Conservation (phyloP, 2,888 invertebrate species). For the Troides oblongomaculatus region DNA sequence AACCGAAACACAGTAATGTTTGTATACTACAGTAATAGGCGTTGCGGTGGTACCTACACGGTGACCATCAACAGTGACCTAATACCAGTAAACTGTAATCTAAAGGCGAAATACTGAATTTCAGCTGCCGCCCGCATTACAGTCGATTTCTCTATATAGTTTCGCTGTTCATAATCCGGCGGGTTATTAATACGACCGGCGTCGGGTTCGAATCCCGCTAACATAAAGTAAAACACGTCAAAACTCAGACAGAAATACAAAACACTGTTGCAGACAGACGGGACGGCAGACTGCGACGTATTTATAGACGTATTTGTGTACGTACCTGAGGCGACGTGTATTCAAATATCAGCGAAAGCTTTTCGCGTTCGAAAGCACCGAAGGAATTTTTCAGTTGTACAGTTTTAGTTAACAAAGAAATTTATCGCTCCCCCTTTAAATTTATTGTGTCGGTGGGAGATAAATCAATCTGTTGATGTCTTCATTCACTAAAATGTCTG, state of each 20-base stretch:
- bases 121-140: too few species aligned
- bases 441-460: constrained; percentile 18
- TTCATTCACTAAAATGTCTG: constrained; percentile 19
- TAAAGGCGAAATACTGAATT: too few species aligned
- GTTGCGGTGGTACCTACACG: too few species aligned
- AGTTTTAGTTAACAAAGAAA: constrained; percentile 31
- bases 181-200: constrained; percentile 54
- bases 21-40: too few species aligned
- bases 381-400: constrained; percentile 30
- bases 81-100: too few species aligned
- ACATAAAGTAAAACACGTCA: constrained; percentile 62
- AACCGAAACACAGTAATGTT: too few species aligned
- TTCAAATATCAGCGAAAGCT: constrained; percentile 36
- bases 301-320: constrained; percentile 40
- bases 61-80: too few species aligned
- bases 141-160: background rate
- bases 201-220: constrained; percentile 53
- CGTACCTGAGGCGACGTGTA: constrained; percentile 33
- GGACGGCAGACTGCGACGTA: constrained; percentile 56
- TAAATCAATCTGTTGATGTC: constrained; percentile 21
- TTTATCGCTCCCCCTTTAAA: constrained; percentile 27
- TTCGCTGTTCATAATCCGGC: constrained; percentile 43
- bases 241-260: constrained; percentile 64
- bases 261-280: constrained; percentile 59
- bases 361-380: constrained; percentile 25